A percentile compares a stretch with the other conserved stretches of the same genome.
Conservation (phyloP, 92 coral and sea anemone genomes). For the Desmophyllum pertusum region DNA sequence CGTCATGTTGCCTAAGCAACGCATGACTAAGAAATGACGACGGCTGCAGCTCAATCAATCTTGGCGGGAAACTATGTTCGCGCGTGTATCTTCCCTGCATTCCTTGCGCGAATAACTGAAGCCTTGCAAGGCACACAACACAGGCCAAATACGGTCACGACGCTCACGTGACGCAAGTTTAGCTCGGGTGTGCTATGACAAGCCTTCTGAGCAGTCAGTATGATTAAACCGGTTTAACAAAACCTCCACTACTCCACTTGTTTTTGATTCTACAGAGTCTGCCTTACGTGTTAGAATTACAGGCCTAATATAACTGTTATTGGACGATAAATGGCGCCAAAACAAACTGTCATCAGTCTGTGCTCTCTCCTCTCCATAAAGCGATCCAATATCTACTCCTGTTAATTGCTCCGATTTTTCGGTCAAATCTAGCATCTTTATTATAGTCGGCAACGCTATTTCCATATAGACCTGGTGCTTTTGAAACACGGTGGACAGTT, state of each 20-base stretch:
- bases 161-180: background rate
- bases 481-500: constrained; percentile 70
- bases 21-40: background rate
- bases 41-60: background rate
- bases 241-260: background rate
- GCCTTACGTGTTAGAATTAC: constrained; percentile 32
- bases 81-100: background rate
- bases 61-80: background rate
- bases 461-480: constrained; percentile 73
- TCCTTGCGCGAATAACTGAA: background rate
- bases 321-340: constrained; percentile 59
- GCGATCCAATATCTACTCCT: constrained; percentile 64
- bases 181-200: background rate
- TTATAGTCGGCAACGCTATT: constrained; percentile 82
- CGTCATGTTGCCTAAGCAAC: background rate
- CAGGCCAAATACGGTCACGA: background rate
- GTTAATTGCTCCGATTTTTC: constrained; percentile 51
- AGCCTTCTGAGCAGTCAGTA: background rate
- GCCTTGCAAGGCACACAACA: background rate
- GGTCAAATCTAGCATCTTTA: constrained; percentile 76
- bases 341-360: constrained; percentile 53
- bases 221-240: constrained; percentile 24
- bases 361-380: constrained; percentile 75
- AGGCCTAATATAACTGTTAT: constrained; percentile 63
- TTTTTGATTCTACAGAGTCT: background rate